Base-by-base conservation (phyloP, 2,113 vertebrate genomes). In the Aegypius monachus region DNA sequence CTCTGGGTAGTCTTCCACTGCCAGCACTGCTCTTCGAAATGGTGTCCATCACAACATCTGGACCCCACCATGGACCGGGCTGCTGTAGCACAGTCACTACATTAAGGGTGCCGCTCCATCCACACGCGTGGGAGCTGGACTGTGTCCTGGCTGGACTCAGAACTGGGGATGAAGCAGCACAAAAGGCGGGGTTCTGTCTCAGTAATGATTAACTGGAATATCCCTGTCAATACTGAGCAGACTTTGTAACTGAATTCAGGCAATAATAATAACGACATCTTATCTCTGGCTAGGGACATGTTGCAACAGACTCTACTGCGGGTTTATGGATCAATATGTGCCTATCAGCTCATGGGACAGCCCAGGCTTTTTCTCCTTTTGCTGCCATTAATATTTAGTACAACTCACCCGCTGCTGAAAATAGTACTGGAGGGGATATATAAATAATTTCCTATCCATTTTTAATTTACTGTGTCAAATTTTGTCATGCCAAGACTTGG, bases 51-150 rank as follows among this genome's bases (percentile, higher is more conserved):
- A 7, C 1, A 2, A 45, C 20, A 5, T 31, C 22, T 20, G 29
- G 32, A 27, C 26, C 5, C 6, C 1, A 1, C 26, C 34, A 4
- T 3, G 42, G 52, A 1, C 7, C 1, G 3, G 26, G 56, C 36
- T 55, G 13, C 65, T 75, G 19, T 2, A 6, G 74, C 29, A 31
- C 22, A 29, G n/a, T 5, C 62, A 38, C 58, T 36, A 5, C 23
- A 4, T 3, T 4, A 7, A 16, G 36, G 66, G 8, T 31, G 16
- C 43, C 2, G 13, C 67, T 77, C 32, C 48, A 40, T 36, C 47
- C 29, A 3, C 0, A 1, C 1, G 3, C 0, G 0, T 12, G 21
- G 25, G 43, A 38, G 56, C 43, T 61, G 53, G 48, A 15, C 48
- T 56, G 6, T 22, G 29, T 42, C 63, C 50, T 34, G 11, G 2